A percentile compares a stretch with the other conserved stretches of the same genome.
Evolutionary conservation across 2,113 vertebrate species (phyloP).

Genomic region (Rhinopomastus cyanomelas): DNA sequence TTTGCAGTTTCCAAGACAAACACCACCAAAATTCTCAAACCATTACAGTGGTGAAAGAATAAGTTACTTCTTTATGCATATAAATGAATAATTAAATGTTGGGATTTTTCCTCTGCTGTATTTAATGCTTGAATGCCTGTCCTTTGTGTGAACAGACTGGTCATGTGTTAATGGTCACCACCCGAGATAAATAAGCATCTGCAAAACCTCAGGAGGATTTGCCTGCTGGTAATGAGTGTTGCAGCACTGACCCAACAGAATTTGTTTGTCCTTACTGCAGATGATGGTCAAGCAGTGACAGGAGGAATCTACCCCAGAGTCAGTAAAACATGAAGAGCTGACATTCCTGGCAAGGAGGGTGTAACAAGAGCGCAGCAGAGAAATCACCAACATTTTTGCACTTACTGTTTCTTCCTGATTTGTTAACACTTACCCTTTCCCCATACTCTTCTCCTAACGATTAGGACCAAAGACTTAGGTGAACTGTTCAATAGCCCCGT

Average conservation of each 20-base stretch:
- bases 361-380: neutral
- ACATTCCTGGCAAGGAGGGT: neutral
- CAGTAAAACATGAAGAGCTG: constrained; percentile 60
- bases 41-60: too few relatives aligned
- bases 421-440: neutral
- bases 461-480: neutral
- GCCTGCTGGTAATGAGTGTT: neutral
- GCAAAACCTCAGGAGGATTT: neutral
- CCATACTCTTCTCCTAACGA: neutral
- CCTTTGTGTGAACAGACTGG: neutral
- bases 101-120: neutral
- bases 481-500: neutral
- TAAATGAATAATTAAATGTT: neutral
- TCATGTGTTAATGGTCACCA: neutral
- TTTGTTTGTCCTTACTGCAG: constrained; percentile 7
- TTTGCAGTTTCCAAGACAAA: too few relatives aligned
- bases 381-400: neutral
- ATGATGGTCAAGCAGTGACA: constrained; percentile 38
- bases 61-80: neutral
- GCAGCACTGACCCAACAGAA: neutral
- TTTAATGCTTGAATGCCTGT: neutral
- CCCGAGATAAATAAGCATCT: neutral
- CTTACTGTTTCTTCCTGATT: neutral
- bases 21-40: too few relatives aligned
- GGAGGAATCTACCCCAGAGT: constrained; percentile 54